These are phyloP conservation scores for Girardinus metallicus DNA, from an alignment of 2,797 vertebrate genomes.

Conservation along the genomic window DNA sequence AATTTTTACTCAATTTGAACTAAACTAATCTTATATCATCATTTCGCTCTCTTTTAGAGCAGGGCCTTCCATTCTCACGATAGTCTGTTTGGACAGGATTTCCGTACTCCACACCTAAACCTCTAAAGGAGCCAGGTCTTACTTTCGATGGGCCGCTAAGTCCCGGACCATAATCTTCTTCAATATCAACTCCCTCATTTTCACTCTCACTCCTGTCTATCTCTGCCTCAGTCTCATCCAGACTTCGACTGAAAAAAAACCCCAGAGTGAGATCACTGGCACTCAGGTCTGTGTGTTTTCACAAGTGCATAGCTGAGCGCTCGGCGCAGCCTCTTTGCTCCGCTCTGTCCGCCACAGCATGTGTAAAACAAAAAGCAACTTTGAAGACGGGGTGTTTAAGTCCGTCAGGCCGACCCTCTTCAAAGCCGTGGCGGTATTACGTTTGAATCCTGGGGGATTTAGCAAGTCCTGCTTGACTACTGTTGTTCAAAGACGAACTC, in stretches of 20 bases:
- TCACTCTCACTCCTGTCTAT: slow-evolving; percentile 17
- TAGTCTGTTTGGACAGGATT: slow-evolving; percentile 77
- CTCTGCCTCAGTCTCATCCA: slow-evolving; percentile 32
- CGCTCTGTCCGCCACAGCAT: slow-evolving; percentile 32
- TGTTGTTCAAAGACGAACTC: slow-evolving; percentile 52
- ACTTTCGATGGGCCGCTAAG: slow-evolving; percentile 60
- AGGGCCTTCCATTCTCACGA: slow-evolving; percentile 55
- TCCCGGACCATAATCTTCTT: slow-evolving; percentile 61
- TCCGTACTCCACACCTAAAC: slow-evolving; percentile 48
- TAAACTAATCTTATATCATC: slow-evolving; percentile 23
- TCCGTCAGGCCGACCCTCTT: slow-evolving; percentile 34
- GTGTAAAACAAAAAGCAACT: slow-evolving; percentile 57
- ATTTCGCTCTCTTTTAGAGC: slow-evolving; percentile 21
- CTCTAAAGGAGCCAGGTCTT: slow-evolving; percentile 42
- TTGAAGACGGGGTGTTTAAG: slow-evolving; percentile 57
- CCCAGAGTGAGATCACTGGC: slow-evolving; percentile 50
- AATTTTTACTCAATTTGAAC: slow-evolving; percentile 20
- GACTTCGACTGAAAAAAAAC: slow-evolving; percentile 48
- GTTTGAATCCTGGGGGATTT: slow-evolving; percentile 62
- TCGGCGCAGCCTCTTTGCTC: slow-evolving; percentile 23
- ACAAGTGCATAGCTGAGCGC: slow-evolving; percentile 68
- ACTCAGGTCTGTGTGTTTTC: slow-evolving; percentile 64
- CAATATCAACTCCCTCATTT: slow-evolving; percentile 52
- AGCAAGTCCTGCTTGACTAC: slow-evolving; percentile 37
- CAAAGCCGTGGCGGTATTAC: slow-evolving; percentile 51